These are phyloP conservation scores for Perca fluviatilis DNA, from an alignment of 2,113 vertebrate genomes.

Conservation along the genomic window DNA sequence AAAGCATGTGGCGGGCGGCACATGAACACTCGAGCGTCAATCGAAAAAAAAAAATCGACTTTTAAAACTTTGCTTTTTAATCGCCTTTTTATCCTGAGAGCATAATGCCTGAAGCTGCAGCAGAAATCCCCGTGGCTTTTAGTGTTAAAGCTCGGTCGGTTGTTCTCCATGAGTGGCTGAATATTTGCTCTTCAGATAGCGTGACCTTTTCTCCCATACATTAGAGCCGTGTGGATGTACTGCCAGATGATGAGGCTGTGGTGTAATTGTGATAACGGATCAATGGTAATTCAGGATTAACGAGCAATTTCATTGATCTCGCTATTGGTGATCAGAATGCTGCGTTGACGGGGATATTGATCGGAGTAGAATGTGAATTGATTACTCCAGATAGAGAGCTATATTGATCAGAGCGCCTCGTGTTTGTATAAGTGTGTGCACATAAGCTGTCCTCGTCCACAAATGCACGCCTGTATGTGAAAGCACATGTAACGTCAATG, in stretches of 20 bases:
- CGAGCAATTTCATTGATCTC: conserved; percentile 55
- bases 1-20: not conserved
- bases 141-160: not conserved
- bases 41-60: conserved; percentile 23
- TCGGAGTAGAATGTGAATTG: conserved; percentile 61
- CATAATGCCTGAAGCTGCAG: not conserved
- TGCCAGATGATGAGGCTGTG: conserved; percentile 4
- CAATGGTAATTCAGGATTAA: conserved; percentile 70
- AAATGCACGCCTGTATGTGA: not conserved
- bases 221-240: conserved; percentile 11
- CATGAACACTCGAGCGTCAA: conserved; percentile 9
- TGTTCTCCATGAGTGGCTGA: conserved; percentile 5
- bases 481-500: not conserved
- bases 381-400: conserved; percentile 49
- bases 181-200: not conserved
- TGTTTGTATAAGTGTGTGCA: not conserved
- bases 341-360: conserved; percentile 52
- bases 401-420: conserved; percentile 38
- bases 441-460: not conserved
- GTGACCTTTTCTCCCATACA: conserved; percentile 30
- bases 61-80: conserved; percentile 5
- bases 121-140: not conserved
- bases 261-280: conserved; percentile 43
- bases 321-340: conserved; percentile 62
- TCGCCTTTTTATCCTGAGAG: conserved; percentile 4